These are phyloP conservation scores for Orthosia gothica DNA, from an alignment of 2,888 invertebrate species.

Conservation along the genomic window DNA sequence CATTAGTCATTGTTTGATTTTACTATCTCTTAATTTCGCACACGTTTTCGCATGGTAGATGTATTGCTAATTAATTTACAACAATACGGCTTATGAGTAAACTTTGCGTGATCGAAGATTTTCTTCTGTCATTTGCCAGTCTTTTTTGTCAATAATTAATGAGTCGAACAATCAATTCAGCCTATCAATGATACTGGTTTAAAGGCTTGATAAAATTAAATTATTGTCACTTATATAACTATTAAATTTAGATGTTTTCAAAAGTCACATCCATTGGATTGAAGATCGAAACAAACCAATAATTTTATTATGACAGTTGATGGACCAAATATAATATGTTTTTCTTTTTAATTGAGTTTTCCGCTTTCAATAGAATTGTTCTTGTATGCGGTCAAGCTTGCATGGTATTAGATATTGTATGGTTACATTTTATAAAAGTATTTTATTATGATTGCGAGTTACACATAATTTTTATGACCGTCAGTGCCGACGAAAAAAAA, in stretches of 20 bases:
- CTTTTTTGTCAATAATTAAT: neutral
- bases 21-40: slow-evolving; percentile 57
- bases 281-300: neutral
- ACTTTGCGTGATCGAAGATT: slow-evolving; percentile 20
- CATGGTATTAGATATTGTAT: slow-evolving; percentile 1
- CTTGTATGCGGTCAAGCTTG: neutral
- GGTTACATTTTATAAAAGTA: slow-evolving; percentile 15
- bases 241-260: neutral
- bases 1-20: slow-evolving; percentile 52
- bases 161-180: slow-evolving; percentile 6
- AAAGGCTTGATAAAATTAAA: neutral
- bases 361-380: slow-evolving; percentile 1
- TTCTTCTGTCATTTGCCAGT: slow-evolving; percentile 18
- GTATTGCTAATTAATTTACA: slow-evolving; percentile 31
- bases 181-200: neutral
- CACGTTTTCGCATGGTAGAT: slow-evolving; percentile 43
- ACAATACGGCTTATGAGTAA: slow-evolving; percentile 7
- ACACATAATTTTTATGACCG: slow-evolving; percentile 32
- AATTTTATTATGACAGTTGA: neutral
- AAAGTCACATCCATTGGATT: neutral
- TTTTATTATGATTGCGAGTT: slow-evolving; percentile 39
- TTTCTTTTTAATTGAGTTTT: neutral
- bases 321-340: neutral
- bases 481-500: neutral
- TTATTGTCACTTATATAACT: neutral